Base-by-base conservation (phyloP, 2,888 invertebrate species). In the Caenorhabditis sp. region DNA sequence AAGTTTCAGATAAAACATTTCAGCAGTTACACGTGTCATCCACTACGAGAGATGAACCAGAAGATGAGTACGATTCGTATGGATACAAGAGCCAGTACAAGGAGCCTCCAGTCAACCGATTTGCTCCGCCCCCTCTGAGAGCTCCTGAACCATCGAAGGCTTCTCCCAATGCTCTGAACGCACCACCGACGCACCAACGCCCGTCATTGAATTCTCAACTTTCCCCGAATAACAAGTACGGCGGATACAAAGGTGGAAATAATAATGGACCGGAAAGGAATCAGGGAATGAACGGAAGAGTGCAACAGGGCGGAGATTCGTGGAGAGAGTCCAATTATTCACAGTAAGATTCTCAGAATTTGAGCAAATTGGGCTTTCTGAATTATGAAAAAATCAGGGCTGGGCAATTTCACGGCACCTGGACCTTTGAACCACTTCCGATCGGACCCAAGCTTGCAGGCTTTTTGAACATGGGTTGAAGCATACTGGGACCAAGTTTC, bases 321-420 rank as follows among this genome's bases (percentile, higher is more conserved):
- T 68, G 68, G 68, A 68, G 68, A 41, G 58, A 50, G 13, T 43
- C 9, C 9, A 35, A 26, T n/a, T 68, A 39, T 30, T 50, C 50
- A 22, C 30, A 52, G 68, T 68, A 45, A 59, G 58, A 5, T 22
- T 43, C 13, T 39, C 15, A 45, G 6, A 3, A 24, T 37, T 30
- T 11, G 22, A 15, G 6, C n/a, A 8, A 4, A 41, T 35, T 22
- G n/a, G 32, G 1, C n/a, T n/a, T n/a, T n/a, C n/a, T n/a, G n/a
- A n/a, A n/a, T n/a, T n/a, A n/a, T n/a, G n/a, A n/a, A n/a, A n/a
- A n/a, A n/a, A n/a, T n/a, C n/a, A n/a, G n/a, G n/a, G n/a, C n/a
- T n/a, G n/a, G n/a, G n/a, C n/a, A n/a, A n/a, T n/a, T n/a, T n/a
- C n/a, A n/a, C n/a, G n/a, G n/a, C n/a, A n/a, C n/a, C n/a, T n/a